These are phyloP conservation scores for Melieria picta DNA, from an alignment of 2,888 invertebrate genomes.

Conservation along the genomic window DNA sequence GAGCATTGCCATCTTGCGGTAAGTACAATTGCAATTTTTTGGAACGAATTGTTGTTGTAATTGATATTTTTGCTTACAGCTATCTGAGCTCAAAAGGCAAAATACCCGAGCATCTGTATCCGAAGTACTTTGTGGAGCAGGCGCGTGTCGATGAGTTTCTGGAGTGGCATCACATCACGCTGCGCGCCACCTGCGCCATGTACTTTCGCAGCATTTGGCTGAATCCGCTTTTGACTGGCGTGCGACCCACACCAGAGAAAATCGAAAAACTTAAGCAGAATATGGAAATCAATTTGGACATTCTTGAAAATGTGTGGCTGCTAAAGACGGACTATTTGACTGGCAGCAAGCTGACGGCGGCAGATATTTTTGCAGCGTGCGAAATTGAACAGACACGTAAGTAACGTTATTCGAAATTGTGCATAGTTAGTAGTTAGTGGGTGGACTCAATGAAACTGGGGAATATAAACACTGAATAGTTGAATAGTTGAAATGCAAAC, in stretches of 20 bases:
- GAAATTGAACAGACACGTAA: conserved; percentile 83
- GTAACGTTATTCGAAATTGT: conserved; percentile 41
- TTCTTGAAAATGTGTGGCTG: conserved; percentile 72
- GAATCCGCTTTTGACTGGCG: conserved; percentile 68
- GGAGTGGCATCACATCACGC: conserved; percentile 77
- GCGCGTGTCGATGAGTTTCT: conserved; percentile 77
- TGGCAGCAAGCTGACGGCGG: conserved; percentile 74
- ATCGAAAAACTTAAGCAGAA: conserved; percentile 62
- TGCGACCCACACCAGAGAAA: conserved; percentile 63
- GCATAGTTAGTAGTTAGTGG: no score
- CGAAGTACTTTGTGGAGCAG: conserved; percentile 70
- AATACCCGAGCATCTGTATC: conserved; percentile 73
- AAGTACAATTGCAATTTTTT: conserved; percentile 46
- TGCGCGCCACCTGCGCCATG: conserved; percentile 69
- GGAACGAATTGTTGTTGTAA: conserved; percentile 6
- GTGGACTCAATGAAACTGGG: no score
- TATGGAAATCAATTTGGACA: conserved; percentile 71
- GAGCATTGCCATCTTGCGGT: conserved; percentile 76
- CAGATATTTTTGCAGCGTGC: conserved; percentile 80
- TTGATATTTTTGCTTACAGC: conserved; percentile 35
- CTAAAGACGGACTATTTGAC: conserved; percentile 68
- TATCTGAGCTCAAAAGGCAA: conserved; percentile 59
- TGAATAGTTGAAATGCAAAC: no score
- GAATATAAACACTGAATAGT: no score
- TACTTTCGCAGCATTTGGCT: conserved; percentile 70